These are phyloP conservation scores for Augochlorella aurata DNA, from an alignment of 2,888 invertebrate genomes.

Conservation along the genomic window DNA sequence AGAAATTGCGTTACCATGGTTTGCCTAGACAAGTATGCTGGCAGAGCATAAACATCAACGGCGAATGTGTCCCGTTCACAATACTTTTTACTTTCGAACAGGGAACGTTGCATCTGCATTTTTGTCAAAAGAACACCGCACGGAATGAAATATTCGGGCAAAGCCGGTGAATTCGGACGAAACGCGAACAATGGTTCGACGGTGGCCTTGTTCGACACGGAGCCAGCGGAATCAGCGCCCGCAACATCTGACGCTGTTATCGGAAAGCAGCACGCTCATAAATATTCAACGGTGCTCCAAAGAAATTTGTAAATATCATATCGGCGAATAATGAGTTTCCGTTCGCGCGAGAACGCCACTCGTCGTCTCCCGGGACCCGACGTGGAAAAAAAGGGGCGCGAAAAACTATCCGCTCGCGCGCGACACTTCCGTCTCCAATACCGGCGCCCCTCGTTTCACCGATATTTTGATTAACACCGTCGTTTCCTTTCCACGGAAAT, in stretches of 20 bases:
- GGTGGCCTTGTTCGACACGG: not conserved
- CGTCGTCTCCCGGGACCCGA: not conserved
- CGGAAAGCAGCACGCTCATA: constrained; percentile 30
- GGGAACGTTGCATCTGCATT: not conserved
- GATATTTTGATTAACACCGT: constrained; percentile 8
- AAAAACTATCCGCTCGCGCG: not conserved
- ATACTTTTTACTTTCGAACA: no score
- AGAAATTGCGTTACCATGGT: not conserved
- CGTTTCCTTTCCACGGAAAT: not conserved
- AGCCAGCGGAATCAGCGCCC: constrained; percentile 4
- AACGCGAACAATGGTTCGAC: not conserved
- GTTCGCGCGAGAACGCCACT: not conserved
- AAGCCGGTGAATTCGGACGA: not conserved
- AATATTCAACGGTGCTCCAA: constrained; percentile 29
- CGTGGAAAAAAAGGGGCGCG: not conserved
- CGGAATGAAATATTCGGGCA: not conserved
- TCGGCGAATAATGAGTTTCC: constrained; percentile 28
- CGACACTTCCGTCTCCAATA: not conserved
- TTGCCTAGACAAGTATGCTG: not conserved
- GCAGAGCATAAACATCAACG: not conserved
- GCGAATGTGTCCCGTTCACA: not conserved
- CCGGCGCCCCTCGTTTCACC: not conserved
- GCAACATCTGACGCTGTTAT: constrained; percentile 34
- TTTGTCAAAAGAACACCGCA: not conserved
- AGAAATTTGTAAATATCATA: constrained; percentile 45